Percentiles rank a stretch among this genome's conserved stretches.
These are phyloP conservation scores for Zaprionus bogoriensis DNA, from an alignment of 2,888 invertebrate species.

Conservation along the genomic window DNA sequence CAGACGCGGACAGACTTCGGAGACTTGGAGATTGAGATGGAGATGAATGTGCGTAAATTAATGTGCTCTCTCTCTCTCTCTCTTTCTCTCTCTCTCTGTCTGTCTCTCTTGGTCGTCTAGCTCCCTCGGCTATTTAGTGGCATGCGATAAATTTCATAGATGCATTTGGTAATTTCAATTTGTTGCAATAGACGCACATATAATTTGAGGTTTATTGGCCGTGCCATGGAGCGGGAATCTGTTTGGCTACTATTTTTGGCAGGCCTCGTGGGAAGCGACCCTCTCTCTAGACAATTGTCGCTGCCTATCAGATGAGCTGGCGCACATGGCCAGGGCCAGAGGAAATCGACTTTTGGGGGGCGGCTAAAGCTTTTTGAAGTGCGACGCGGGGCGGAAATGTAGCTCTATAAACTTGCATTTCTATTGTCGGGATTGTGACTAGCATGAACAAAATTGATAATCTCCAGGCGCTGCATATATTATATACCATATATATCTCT, in stretches of 20 bases:
- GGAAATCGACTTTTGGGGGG: not conserved
- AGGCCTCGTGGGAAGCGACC: slow-evolving; percentile 49
- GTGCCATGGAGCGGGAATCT: slow-evolving; percentile 7
- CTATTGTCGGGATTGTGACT: slow-evolving; percentile 29
- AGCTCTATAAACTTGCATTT: slow-evolving; percentile 25
- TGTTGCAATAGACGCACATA: slow-evolving; percentile 61
- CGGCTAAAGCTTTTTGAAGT: slow-evolving; percentile 57
- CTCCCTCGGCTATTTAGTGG: slow-evolving; percentile 11
- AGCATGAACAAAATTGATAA: slow-evolving; percentile 45
- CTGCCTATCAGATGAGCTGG: slow-evolving; percentile 43
- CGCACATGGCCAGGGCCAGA: not conserved
- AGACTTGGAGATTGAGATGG: slow-evolving; percentile 37
- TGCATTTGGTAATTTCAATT: slow-evolving; percentile 75
- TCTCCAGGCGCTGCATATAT: not conserved
- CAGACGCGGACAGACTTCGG: slow-evolving; percentile 22
- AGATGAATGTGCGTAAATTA: slow-evolving; percentile 70
- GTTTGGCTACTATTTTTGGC: slow-evolving; percentile 52
- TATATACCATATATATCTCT: not conserved
- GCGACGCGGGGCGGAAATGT: slow-evolving; percentile 55
- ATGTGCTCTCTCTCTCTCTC: slow-evolving; percentile 29
- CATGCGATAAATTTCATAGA: slow-evolving; percentile 66
- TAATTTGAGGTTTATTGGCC: slow-evolving; percentile 68
- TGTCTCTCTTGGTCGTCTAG: too few relatives aligned
- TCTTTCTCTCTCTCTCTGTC: too few relatives aligned
- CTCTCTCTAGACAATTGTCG: slow-evolving; percentile 50